These are phyloP conservation scores for Hyposmocoma kahamanoa DNA, from an alignment of 1,140 invertebrate genomes.

Conservation along the genomic window DNA sequence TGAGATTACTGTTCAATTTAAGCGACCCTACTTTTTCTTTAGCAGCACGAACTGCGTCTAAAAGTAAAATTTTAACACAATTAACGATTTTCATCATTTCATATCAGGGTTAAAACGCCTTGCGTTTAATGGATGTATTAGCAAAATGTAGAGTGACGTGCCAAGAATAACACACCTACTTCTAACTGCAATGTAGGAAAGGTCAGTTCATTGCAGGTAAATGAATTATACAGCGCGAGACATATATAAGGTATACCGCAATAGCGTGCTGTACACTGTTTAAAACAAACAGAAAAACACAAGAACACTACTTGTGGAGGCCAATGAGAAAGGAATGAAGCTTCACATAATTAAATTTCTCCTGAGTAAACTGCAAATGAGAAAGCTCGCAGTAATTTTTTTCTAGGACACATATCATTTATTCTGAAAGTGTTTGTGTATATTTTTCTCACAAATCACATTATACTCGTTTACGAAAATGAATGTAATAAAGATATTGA, in stretches of 20 bases:
- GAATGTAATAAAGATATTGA: too few relatives aligned
- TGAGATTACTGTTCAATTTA: too few relatives aligned
- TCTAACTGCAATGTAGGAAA: background rate
- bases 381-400: background rate
- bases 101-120: too few relatives aligned
- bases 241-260: background rate
- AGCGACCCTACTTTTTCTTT: too few relatives aligned
- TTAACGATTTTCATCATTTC: too few relatives aligned
- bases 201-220: background rate
- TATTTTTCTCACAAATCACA: background rate
- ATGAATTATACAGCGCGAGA: background rate
- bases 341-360: conserved; percentile 12
- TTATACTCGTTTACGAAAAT: background rate
- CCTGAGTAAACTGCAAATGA: conserved; percentile 10
- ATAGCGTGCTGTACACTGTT: background rate
- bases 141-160: too few relatives aligned
- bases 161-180: background rate
- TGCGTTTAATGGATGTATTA: too few relatives aligned
- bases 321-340: conserved; percentile 1
- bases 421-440: background rate
- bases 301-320: background rate
- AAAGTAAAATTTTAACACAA: too few relatives aligned
- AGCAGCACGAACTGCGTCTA: too few relatives aligned
- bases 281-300: background rate
- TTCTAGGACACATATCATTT: background rate